Base-by-base conservation (phyloP, 1,140 invertebrate species). In the Scylla paramamosain region DNA sequence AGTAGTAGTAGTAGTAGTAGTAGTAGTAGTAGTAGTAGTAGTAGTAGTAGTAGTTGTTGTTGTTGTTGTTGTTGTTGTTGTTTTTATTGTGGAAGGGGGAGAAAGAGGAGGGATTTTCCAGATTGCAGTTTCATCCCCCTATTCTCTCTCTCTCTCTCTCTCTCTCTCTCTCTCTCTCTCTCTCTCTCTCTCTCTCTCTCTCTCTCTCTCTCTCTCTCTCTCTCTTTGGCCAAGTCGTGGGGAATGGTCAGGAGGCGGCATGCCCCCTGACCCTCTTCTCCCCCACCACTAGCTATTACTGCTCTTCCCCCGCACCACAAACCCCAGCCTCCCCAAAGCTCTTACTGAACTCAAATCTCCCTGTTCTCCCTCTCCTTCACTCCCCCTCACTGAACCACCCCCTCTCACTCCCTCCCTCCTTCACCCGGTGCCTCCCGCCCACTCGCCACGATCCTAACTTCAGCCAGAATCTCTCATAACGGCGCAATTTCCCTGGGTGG, bases 351-450 rank as follows among this genome's bases (percentile, higher is more conserved):
- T 39, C 39, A 39, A 39, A 39, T 39, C 39, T n/a, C 67, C n/a
- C 1, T 77, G 4, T n/a, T 7, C 67, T n/a, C 67, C 20, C n/a
- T 77, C 25, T 20, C 1, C n/a, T 77, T 25, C 59, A 10, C 67
- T 77, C 25, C 67, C 67, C 67, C n/a, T 77, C 67, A 77, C 67
- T 77, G 12, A n/a, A 12, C 1, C 59, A 16, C 59, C 20, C 25
- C n/a, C 67, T 77, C 89, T 91, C 89, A 20, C 89, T 52, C 46
- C 46, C 45, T 90, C 88, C 48, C 88, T 91, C 46, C 46, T n/a
- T 91, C 45, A 14, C 45, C 46, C 89, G n/a, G n/a, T n/a, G n/a
- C n/a, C 46, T 52, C 20, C 48, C 28, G 31, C 25, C 84, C 25
- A 8, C 29, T 29, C 29, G 46, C 16, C 16, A n/a, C 67, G 67